Evolutionary conservation across 2,888 invertebrate species (phyloP), one percentile per base, ranked within the genome.

Genomic region (Macaria liturata): DNA sequence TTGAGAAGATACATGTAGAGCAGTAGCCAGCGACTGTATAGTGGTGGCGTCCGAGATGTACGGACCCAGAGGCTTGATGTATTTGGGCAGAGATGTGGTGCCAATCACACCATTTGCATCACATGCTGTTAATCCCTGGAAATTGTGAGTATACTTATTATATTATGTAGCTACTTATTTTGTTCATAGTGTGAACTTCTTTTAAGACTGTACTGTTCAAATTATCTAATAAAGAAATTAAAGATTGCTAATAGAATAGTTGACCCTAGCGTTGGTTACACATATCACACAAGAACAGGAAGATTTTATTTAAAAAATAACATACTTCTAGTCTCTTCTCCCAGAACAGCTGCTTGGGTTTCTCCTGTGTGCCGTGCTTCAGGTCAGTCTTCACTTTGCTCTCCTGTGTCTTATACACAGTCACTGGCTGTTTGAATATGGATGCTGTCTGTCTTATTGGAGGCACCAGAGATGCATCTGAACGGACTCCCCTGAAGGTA

Each of bases 361-460:
- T 98, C 75, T 98, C 98, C 84, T 97, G 98, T 57, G 95, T 95
- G 34, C 97, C 97, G 86, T 97, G 97, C 86, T 98, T 98, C 68
- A 97, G 93, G 75, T 98, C 98, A 4, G 94, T 93, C 85, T 97
- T 97, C 9, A 97, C 97, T 90, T 97, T 96, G 74, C 97, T 96
- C 78, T 98, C 97, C 81, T 97, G 97, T 34, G 97, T 98, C 82
- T 97, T 97, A 74, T 98, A 95, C 4, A 99, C 97, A 0, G 99
- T 99, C 0, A 99, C 99, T 0, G 99, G 99, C 82, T 99, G 99
- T 81, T 99, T 99, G 84, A 99, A 99, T 77, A 99, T 99, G 3
- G 98, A 98, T 0, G 99, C 98, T 0, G 99, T 99, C 91, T 99
- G 99, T 46, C 99, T 94, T 62, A 99, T 98, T 1, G 99, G 99